These are phyloP conservation scores for Leptonema lineaticorne DNA, from an alignment of 1,140 invertebrate species.

Conservation along the genomic window DNA sequence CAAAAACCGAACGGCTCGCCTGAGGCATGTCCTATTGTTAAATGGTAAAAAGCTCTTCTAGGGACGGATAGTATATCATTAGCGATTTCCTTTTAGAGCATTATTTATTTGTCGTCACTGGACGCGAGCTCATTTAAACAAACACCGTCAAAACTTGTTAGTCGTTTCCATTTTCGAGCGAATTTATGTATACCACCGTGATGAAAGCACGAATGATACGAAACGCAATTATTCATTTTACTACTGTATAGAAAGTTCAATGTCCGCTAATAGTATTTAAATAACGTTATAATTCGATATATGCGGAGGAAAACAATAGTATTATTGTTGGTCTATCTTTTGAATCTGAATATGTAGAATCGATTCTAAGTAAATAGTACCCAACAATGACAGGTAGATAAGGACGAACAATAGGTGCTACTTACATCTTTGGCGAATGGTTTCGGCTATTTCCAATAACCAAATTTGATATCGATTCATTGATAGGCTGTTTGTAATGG, in stretches of 20 bases:
- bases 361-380: slow-evolving; percentile 12
- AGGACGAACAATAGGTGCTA: slow-evolving; percentile 37
- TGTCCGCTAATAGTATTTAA: neutral
- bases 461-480: slow-evolving; percentile 42
- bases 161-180: slow-evolving; percentile 27
- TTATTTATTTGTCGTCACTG: slow-evolving; percentile 50
- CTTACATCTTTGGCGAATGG: slow-evolving; percentile 26
- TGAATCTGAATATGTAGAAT: neutral
- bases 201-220: no score
- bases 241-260: no score
- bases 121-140: slow-evolving; percentile 38
- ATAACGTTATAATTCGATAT: neutral
- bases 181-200: slow-evolving; percentile 7
- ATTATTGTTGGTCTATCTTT: slow-evolving; percentile 9
- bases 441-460: slow-evolving; percentile 38
- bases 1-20: slow-evolving; percentile 18
- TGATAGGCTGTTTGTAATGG: slow-evolving; percentile 40
- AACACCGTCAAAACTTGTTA: slow-evolving; percentile 37
- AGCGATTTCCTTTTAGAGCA: slow-evolving; percentile 51
- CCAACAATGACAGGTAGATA: slow-evolving; percentile 37
- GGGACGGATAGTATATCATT: slow-evolving; percentile 47
- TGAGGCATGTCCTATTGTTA: slow-evolving; percentile 24
- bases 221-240: no score
- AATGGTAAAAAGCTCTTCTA: slow-evolving; percentile 24
- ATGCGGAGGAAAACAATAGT: neutral